Conservation (phyloP, 2,113 vertebrate genomes). For the Malurus elegans region DNA sequence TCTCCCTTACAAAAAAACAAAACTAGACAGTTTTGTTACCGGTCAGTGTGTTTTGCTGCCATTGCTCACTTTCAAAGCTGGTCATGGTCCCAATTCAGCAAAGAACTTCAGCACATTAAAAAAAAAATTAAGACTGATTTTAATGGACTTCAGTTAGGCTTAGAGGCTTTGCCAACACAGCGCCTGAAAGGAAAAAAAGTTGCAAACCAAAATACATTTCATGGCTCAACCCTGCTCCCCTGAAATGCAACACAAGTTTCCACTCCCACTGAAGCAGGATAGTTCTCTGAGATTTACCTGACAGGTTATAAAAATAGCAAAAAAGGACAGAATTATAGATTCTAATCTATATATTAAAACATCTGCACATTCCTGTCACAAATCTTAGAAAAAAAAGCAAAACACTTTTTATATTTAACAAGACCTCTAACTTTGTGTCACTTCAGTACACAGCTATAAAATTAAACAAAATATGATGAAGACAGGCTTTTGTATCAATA, state of each 20-base stretch:
- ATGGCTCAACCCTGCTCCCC: constrained; percentile 28
- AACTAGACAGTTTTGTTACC: neutral
- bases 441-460: constrained; percentile 52
- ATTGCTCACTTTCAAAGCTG: constrained; percentile 5
- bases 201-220: neutral
- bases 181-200: neutral
- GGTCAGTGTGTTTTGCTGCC: constrained; percentile 2
- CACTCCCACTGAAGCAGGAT: neutral
- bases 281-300: constrained; percentile 38
- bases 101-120: neutral
- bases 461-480: constrained; percentile 55
- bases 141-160: neutral
- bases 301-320: constrained; percentile 52
- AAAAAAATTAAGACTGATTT: constrained; percentile 11
- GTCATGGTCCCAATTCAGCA: neutral
- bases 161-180: neutral
- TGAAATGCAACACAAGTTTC: constrained; percentile 1
- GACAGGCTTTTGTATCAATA: constrained; percentile 54
- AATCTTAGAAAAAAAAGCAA: constrained; percentile 57
- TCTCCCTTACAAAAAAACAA: neutral
- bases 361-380: constrained; percentile 71
- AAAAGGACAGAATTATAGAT: constrained; percentile 30
- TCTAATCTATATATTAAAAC: constrained; percentile 77
- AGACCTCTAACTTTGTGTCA: constrained; percentile 45
- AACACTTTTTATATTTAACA: constrained; percentile 63